A percentile compares a stretch with the other conserved stretches of the same genome.
Evolutionary conservation across 1,140 invertebrate species (phyloP).

Genomic region (Lucilia sericata): DNA sequence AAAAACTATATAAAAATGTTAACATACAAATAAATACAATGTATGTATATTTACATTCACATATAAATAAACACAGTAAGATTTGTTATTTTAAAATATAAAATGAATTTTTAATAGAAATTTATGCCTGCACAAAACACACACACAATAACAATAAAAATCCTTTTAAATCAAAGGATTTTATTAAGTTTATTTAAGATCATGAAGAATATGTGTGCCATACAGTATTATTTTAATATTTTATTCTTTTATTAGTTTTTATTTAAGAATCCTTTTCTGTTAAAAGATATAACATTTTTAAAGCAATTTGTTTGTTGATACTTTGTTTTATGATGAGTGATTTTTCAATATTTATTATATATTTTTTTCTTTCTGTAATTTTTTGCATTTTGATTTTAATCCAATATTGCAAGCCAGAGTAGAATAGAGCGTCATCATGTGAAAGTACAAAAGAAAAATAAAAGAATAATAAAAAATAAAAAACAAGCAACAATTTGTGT

Average conservation of each 20-base stretch:
- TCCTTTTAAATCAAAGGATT: slow-evolving; percentile 10
- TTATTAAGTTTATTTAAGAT: slow-evolving; percentile 8
- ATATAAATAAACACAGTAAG: not conserved
- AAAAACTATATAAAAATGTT: too few species aligned
- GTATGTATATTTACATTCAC: too few species aligned
- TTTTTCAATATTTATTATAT: not conserved
- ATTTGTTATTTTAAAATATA: not conserved
- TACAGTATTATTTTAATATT: not conserved
- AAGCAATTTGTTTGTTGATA: slow-evolving; percentile 5
- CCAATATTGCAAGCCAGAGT: not conserved
- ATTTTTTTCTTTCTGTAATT: not conserved
- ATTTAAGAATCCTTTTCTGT: not conserved
- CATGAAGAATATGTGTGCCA: not conserved
- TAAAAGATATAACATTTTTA: slow-evolving; percentile 9
- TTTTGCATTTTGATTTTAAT: slow-evolving; percentile 24
- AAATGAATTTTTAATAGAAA: slow-evolving; percentile 1
- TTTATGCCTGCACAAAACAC: not conserved
- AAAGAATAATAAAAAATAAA: slow-evolving; percentile 15
- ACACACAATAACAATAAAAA: too few species aligned
- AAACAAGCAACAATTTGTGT: slow-evolving; percentile 3
- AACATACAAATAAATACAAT: too few species aligned
- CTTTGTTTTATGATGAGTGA: slow-evolving; percentile 15
- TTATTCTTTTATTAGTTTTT: slow-evolving; percentile 22
- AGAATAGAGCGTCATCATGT: slow-evolving; percentile 1
- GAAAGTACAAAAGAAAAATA: not conserved